Evolutionary conservation across 2,113 vertebrate species (phyloP).

Genomic region (Cyanoramphus novaezelandiae): DNA sequence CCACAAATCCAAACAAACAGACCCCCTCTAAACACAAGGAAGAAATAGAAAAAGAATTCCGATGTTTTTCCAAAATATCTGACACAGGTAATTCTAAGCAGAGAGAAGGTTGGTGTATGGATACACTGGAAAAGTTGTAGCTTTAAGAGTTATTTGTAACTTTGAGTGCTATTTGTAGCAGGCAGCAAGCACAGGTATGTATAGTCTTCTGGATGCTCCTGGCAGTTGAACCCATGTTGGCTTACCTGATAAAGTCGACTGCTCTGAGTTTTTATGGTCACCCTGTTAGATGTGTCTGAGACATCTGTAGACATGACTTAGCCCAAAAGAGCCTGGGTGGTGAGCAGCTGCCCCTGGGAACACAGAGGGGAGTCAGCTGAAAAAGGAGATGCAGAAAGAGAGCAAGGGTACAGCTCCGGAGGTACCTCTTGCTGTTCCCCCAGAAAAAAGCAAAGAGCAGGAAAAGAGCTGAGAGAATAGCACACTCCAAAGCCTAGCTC

Average conservation of each 20-base stretch:
- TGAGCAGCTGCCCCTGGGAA: rapidly evolving
- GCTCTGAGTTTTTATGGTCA: no score
- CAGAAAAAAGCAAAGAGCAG: background rate
- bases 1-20: background rate
- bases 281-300: no score
- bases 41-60: no score
- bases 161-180: background rate
- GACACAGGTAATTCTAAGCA: background rate
- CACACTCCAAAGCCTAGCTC: background rate
- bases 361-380: background rate
- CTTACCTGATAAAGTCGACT: background rate
- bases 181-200: background rate
- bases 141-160: background rate
- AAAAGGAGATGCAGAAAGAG: rapidly evolving
- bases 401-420: rapidly evolving
- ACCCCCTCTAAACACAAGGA: background rate
- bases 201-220: background rate
- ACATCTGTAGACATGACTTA: background rate
- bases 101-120: background rate
- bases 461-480: background rate
- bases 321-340: background rate
- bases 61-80: background rate
- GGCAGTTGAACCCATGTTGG: background rate
- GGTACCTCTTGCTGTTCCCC: rapidly evolving
- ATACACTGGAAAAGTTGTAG: background rate